Percentiles rank a stretch among this genome's conserved stretches.
These are phyloP conservation scores for Nomada fabriciana DNA, from an alignment of 2,888 invertebrate species.

Conservation along the genomic window DNA sequence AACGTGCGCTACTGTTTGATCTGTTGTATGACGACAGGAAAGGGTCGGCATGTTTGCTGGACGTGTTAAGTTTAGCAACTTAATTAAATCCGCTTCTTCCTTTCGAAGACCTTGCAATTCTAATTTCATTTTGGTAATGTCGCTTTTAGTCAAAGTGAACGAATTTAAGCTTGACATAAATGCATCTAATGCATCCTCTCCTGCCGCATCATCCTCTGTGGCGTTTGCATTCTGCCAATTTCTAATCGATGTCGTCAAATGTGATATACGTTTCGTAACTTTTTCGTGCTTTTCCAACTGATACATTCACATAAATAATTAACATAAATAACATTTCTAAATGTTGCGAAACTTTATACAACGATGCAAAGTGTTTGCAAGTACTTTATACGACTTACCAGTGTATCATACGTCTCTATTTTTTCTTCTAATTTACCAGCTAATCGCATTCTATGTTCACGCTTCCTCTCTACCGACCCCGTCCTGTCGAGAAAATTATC, in stretches of 20 bases:
- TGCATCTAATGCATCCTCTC: constrained; percentile 92
- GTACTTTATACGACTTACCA: constrained; percentile 85
- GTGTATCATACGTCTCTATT: constrained; percentile 88
- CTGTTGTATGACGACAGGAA: constrained; percentile 75
- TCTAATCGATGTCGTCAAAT: constrained; percentile 86
- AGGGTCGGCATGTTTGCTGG: constrained; percentile 88
- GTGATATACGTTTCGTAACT: constrained; percentile 85
- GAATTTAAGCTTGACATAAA: constrained; percentile 90
- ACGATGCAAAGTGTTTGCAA: not conserved
- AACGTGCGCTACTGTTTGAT: not conserved
- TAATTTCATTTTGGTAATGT: constrained; percentile 88
- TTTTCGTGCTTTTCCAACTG: constrained; percentile 88
- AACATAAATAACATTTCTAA: not conserved
- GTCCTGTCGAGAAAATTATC: constrained; percentile 98
- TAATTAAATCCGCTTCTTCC: constrained; percentile 89
- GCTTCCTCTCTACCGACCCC: constrained; percentile 95
- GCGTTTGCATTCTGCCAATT: constrained; percentile 80
- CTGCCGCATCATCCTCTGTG: constrained; percentile 78
- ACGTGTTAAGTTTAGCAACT: constrained; percentile 90
- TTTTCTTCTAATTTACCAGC: constrained; percentile 87
- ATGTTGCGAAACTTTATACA: not conserved
- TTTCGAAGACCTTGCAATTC: constrained; percentile 89
- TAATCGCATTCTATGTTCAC: constrained; percentile 90
- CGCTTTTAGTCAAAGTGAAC: constrained; percentile 85
- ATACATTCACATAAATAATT: constrained; percentile 37